Evolutionary conservation across 92 coral and sea anemone genomes (phyloP).

Genomic region (Bergia sp.): DNA sequence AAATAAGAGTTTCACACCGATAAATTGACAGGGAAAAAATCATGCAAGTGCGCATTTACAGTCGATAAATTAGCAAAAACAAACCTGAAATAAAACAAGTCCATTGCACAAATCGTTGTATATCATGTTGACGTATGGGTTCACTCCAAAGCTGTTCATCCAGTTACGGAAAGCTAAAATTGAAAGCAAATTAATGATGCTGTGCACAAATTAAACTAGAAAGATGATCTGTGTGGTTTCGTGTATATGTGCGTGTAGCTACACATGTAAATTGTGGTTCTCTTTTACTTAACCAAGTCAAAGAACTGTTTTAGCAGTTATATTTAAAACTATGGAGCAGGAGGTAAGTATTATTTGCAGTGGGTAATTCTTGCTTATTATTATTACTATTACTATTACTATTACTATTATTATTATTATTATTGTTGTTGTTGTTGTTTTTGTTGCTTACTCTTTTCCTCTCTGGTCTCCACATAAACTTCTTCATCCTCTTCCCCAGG

Average conservation of each 20-base stretch:
- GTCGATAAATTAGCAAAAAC: background rate
- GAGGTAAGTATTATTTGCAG: too few species aligned
- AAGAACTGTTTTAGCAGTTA: too few species aligned
- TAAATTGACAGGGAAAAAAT: background rate
- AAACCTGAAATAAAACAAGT: slow-evolving; percentile 86
- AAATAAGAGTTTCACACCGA: background rate
- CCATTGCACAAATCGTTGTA: slow-evolving; percentile 90
- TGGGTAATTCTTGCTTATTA: too few species aligned
- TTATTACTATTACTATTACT: too few species aligned
- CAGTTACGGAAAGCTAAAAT: slow-evolving; percentile 93
- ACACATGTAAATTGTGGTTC: too few species aligned
- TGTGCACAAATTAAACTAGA: background rate
- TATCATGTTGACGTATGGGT: slow-evolving; percentile 84
- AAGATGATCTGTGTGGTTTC: background rate
- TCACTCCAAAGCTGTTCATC: slow-evolving; percentile 98
- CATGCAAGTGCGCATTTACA: background rate
- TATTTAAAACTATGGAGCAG: too few species aligned
- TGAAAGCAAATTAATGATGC: background rate
- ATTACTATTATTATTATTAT: too few species aligned
- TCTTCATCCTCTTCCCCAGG: slow-evolving; percentile 60
- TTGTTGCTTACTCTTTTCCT: slow-evolving; percentile 61
- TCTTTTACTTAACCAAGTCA: too few species aligned
- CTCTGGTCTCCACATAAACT: slow-evolving; percentile 56
- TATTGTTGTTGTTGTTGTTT: too few species aligned
- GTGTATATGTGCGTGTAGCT: background rate